Base-by-base conservation (phyloP, 2,113 vertebrate genomes). In the Taurulus bubalis region DNA sequence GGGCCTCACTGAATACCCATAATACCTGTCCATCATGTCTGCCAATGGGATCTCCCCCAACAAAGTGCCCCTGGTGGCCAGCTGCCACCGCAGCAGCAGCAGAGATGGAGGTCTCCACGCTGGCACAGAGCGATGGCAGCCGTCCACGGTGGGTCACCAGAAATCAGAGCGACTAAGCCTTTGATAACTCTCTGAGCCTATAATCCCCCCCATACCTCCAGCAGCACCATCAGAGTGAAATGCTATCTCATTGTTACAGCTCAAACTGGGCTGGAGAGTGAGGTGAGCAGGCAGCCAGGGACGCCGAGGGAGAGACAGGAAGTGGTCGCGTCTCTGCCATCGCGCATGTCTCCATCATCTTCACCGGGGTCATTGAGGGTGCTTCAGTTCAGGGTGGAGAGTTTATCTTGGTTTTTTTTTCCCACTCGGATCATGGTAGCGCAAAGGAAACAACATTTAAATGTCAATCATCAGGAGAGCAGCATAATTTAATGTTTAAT, bases 161-260 rank as follows among this genome's bases (percentile, higher is more conserved):
- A 89, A 93, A 92, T 93, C 81, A 83, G 68, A 92, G 87, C 12
- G 64, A 92, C 90, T 94, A 93, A 95, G 91, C 94, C 86, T 93
- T 93, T 94, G 94, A 95, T 95, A 94, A 93, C 91, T 91, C 90
- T 80, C 77, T 95, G 92, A 95, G 84, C 94, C 87, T 64, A 88
- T 94, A 95, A 95, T 95, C 94, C 45, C 16, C 42, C 93, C 91
- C 87, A 63, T 5, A 47, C 45, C 45, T 8, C 1, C 32, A 63
- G 83, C 85, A 85, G 89, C 90, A 82, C 84, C 82, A 90, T 91
- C 91, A 86, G 65, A 91, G 71, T 93, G 92, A 95, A 94, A 94
- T 88, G 89, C 89, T 90, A 93, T 90, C 89, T 94, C 89, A 94
- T 94, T 94, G 94, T 92, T 88, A 77, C 78, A 82, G 90, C 90